A percentile compares a stretch with the other conserved stretches of the same genome.
phyloP scores from a whole-genome alignment of 2,797 vertebrate species.

The Onychomys arenicola region DNA sequence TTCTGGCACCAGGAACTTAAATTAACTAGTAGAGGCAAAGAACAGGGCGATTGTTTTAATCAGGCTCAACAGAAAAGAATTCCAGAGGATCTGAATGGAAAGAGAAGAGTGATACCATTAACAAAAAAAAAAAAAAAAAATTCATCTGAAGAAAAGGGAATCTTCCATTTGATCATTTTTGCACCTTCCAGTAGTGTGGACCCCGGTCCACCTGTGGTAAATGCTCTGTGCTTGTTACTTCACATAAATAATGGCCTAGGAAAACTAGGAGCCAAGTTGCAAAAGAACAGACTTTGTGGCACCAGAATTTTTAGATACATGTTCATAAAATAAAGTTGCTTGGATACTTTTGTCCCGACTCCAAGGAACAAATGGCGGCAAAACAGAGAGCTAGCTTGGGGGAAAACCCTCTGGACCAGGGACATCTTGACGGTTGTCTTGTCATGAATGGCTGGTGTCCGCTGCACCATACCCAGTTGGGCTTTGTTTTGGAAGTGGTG shows the following conservation, averaged over 20 bases:
- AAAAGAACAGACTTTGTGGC: slow-evolving; percentile 48
- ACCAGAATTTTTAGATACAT: slow-evolving; percentile 1
- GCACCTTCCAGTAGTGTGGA: not conserved
- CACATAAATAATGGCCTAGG: slow-evolving; percentile 48
- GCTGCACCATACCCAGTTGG: slow-evolving; percentile 53
- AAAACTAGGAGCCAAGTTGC: slow-evolving; percentile 45
- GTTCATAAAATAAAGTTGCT: slow-evolving; percentile 44
- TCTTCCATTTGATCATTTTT: not conserved
- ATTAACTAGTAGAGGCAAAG: not conserved
- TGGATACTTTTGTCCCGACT: slow-evolving; percentile 46
- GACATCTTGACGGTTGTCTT: not conserved
- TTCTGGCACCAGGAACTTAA: not conserved
- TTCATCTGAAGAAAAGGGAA: slow-evolving; percentile 13
- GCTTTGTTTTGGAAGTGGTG: slow-evolving; percentile 33
- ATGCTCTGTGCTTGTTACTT: not conserved
- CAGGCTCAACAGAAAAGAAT: not conserved
- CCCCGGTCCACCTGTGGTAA: no score
- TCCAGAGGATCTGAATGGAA: not conserved
- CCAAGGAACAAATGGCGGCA: slow-evolving; percentile 13
- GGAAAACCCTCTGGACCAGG: slow-evolving; percentile 5
- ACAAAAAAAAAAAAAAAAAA: slow-evolving; percentile 25
- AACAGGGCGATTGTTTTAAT: not conserved
- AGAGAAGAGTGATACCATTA: not conserved
- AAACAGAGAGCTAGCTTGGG: slow-evolving; percentile 52
- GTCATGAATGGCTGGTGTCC: slow-evolving; percentile 13